Base-by-base conservation (phyloP, 2,888 invertebrate genomes). In the Lydus trimaculatus region DNA sequence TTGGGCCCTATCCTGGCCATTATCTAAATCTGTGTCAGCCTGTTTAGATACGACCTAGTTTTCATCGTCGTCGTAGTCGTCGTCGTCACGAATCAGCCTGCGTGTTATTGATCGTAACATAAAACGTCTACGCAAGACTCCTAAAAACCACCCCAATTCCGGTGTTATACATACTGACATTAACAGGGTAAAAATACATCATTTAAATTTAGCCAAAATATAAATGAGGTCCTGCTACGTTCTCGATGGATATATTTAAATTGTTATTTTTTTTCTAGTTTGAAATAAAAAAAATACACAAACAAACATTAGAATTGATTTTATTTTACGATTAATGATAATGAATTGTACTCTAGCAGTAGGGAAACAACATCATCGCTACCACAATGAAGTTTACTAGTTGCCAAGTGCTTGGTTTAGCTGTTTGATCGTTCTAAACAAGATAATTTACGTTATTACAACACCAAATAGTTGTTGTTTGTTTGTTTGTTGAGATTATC, bases 51-150 rank as follows among this genome's bases (percentile, higher is more conserved):
- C 78, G 81, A 81, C 81, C 81, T 76, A 81, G 79, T 81, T 81
- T 11, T 33, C 33, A 20, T 17, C 48, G 17, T 2, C 20, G 48
- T 48, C 2, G 48, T 48, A n/a, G 43, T 43, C 4, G 75, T 78
- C 79, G 79, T 78, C 77, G 78, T 79, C 77, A 76, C 76, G 69
- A 72, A 66, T 73, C 69, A 62, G 58, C 66, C 75, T 80, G 81
- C 80, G 80, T 80, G 79, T 74, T 82, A 82, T 82, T 81, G 82
- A 82, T 82, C 82, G 78, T 69, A 68, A 70, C 61, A 73, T 73
- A 70, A 69, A 75, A 70, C 76, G 75, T 79, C 75, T 79, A 82
- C 81, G 81, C 81, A 81, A 80, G 80, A 76, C 79, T 75, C 71
- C 67, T 76, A 58, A 61, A n/a, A 64, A 66, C 70, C 48, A 48